Conservation (phyloP, 2,888 invertebrate genomes). For the Perizoma flavofasciatum region DNA sequence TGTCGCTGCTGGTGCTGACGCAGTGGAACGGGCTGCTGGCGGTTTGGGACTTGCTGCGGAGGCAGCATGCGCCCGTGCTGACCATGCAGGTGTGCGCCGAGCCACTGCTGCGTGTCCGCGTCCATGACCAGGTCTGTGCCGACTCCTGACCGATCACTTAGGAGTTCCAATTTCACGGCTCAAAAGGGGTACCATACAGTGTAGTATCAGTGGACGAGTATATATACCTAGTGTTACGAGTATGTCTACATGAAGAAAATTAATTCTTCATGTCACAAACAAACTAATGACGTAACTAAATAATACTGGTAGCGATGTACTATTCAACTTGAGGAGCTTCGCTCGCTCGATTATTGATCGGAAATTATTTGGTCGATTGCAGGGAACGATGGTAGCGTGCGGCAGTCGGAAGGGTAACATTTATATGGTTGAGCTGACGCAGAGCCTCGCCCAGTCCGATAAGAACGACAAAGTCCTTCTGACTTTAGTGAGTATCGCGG, state of each 20-base stretch:
- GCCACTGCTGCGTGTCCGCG: slow-evolving; percentile 78
- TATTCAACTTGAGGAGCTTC: no score
- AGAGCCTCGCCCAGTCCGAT: slow-evolving; percentile 85
- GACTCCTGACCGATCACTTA: not conserved
- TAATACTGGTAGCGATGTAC: no score
- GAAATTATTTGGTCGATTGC: slow-evolving; percentile 5
- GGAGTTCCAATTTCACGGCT: not conserved
- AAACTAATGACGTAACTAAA: no score
- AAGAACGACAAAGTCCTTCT: slow-evolving; percentile 89
- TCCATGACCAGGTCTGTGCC: slow-evolving; percentile 57
- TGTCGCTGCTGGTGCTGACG: slow-evolving; percentile 92
- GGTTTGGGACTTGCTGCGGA: slow-evolving; percentile 94
- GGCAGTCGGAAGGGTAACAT: slow-evolving; percentile 89
- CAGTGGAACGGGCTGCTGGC: slow-evolving; percentile 91
- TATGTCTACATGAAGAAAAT: no score
- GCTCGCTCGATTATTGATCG: no score
- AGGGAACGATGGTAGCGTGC: slow-evolving; percentile 87
- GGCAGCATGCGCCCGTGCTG: slow-evolving; percentile 90
- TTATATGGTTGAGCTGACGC: slow-evolving; percentile 90
- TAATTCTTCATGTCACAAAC: no score
- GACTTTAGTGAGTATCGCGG: slow-evolving; percentile 81
- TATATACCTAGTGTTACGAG: no score
- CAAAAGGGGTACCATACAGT: no score
- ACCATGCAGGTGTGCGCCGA: slow-evolving; percentile 76
- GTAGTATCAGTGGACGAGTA: no score